These are phyloP conservation scores for Danio aesculapii DNA, from an alignment of 2,797 vertebrate species.

Conservation along the genomic window DNA sequence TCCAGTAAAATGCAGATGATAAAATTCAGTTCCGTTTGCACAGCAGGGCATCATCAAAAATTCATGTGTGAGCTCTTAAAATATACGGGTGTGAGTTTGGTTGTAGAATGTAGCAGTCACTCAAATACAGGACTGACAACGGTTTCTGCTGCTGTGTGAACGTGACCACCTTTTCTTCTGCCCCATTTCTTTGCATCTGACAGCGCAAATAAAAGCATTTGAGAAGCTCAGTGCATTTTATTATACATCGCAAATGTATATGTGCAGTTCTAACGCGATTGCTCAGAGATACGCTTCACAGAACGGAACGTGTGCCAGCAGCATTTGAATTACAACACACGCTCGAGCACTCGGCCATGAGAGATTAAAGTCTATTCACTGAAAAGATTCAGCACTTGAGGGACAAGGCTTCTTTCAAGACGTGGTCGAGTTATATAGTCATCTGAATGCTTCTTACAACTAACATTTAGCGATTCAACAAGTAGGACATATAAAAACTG, in stretches of 20 bases:
- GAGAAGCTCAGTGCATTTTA: background rate
- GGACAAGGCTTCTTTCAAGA: slow-evolving; percentile 33
- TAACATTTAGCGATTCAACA: slow-evolving; percentile 23
- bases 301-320: slow-evolving; percentile 6
- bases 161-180: slow-evolving; percentile 11
- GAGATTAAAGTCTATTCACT: slow-evolving; percentile 33
- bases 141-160: background rate
- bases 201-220: background rate
- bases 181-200: slow-evolving; percentile 21
- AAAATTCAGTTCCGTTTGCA: no score
- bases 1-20: no score
- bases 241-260: background rate
- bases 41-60: no score
- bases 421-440: slow-evolving; percentile 27
- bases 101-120: no score
- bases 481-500: slow-evolving; percentile 8
- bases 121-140: no score
- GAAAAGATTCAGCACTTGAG: slow-evolving; percentile 35
- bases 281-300: slow-evolving; percentile 5
- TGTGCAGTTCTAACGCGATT: background rate
- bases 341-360: slow-evolving; percentile 25
- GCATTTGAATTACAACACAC: slow-evolving; percentile 17
- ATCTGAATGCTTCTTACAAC: slow-evolving; percentile 34
- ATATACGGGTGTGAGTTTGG: no score
- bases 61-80: no score